These are phyloP conservation scores for Hesperia comma DNA, from an alignment of 2,888 invertebrate species.

Conservation along the genomic window DNA sequence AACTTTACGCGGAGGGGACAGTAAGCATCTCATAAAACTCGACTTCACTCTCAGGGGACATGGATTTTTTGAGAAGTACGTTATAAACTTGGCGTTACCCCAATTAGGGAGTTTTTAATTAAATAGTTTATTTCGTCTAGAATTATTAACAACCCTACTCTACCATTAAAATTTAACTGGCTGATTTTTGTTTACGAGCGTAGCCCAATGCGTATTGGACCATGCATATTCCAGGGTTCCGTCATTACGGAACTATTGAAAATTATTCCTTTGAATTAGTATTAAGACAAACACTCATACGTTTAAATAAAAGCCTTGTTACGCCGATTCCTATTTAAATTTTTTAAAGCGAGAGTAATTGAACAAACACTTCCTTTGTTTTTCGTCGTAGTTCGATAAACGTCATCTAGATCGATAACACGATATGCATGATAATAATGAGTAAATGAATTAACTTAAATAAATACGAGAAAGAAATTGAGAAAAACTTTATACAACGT, in stretches of 20 bases:
- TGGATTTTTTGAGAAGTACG: not conserved
- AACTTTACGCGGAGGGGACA: not conserved
- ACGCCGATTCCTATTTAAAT: too few species aligned
- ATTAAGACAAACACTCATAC: too few species aligned
- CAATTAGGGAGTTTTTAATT: constrained; percentile 6
- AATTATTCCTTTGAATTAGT: too few species aligned
- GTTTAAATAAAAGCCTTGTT: too few species aligned
- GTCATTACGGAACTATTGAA: not conserved
- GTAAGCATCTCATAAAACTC: not conserved
- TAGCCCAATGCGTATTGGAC: not conserved
- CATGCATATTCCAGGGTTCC: not conserved
- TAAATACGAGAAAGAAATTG: too few species aligned
- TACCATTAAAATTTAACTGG: not conserved
- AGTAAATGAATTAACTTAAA: too few species aligned
- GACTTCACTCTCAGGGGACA: not conserved
- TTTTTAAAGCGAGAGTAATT: too few species aligned
- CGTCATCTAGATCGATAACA: too few species aligned
- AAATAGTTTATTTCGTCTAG: constrained; percentile 2
- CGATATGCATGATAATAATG: too few species aligned
- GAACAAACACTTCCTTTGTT: too few species aligned
- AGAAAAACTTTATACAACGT: too few species aligned
- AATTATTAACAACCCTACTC: not conserved
- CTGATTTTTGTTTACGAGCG: not conserved
- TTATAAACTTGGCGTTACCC: not conserved
- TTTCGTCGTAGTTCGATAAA: too few species aligned